Conservation (phyloP, 2,797 vertebrate genomes). For the Muscicapa striata region DNA sequence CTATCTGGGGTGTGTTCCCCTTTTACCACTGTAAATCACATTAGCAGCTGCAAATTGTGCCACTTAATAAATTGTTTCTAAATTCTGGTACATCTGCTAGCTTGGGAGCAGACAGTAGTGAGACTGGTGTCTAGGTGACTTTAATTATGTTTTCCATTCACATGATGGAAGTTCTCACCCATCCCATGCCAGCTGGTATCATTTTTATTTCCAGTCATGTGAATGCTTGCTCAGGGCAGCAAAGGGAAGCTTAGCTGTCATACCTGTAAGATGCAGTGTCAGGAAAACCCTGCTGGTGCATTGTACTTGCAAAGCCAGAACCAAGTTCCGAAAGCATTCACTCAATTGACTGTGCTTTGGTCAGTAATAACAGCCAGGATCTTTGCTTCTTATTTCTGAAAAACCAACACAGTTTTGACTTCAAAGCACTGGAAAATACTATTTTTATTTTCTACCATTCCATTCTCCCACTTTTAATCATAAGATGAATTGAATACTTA, state of each 20-base stretch:
- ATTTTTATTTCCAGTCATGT: slow-evolving; percentile 28
- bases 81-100: slow-evolving; percentile 28
- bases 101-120: slow-evolving; percentile 10
- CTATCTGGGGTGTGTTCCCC: neutral
- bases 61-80: slow-evolving; percentile 21
- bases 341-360: rapidly evolving
- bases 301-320: neutral
- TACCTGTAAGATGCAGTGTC: neutral
- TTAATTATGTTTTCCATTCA: slow-evolving; percentile 40
- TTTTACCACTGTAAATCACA: neutral
- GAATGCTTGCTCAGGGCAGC: neutral
- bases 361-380: neutral
- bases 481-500: neutral
- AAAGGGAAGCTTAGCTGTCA: neutral
- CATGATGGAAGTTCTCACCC: slow-evolving; percentile 38
- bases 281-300: neutral
- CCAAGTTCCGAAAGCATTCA: neutral
- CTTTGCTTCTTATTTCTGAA: neutral
- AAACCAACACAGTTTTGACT: neutral
- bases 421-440: neutral
- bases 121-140: slow-evolving; percentile 6
- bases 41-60: neutral
- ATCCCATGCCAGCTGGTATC: slow-evolving; percentile 38
- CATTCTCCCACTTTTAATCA: neutral
- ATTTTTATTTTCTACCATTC: neutral